These are phyloP conservation scores for Pheosia tremula DNA, from an alignment of 2,888 invertebrate species.

Conservation along the genomic window DNA sequence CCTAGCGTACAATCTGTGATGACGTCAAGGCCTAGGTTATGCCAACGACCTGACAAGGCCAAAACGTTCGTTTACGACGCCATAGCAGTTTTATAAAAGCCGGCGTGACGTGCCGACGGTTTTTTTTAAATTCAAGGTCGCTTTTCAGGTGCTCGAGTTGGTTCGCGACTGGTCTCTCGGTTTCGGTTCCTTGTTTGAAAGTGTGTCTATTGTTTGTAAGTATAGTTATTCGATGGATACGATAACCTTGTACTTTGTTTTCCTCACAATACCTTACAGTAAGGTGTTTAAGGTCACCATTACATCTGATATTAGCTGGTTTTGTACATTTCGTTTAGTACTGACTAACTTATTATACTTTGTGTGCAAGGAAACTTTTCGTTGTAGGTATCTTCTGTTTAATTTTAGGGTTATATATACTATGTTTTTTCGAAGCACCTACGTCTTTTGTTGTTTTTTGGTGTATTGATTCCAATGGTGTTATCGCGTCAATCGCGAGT, in stretches of 20 bases:
- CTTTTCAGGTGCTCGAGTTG: constrained; percentile 9
- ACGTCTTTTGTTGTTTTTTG: constrained; percentile 1
- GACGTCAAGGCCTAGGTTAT: constrained; percentile 66
- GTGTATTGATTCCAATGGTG: neutral
- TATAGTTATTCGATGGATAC: constrained; percentile 8
- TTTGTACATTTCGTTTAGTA: no score
- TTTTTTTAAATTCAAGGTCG: constrained; percentile 27
- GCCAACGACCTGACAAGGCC: constrained; percentile 72
- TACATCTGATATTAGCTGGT: neutral
- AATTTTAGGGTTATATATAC: neutral
- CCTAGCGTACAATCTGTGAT: constrained; percentile 42
- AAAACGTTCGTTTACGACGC: constrained; percentile 56
- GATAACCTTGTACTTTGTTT: constrained; percentile 5
- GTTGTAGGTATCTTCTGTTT: no score
- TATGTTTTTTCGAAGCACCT: neutral
- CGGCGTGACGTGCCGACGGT: constrained; percentile 29
- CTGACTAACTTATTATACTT: no score
- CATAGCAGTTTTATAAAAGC: constrained; percentile 47
- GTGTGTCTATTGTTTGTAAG: neutral
- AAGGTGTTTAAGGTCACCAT: no score
- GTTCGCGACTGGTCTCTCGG: constrained; percentile 12
- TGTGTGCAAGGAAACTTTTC: no score
- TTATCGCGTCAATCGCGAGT: neutral
- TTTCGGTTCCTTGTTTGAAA: constrained; percentile 7
- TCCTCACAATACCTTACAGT: no score